Evolutionary conservation across 2,888 invertebrate genomes (phyloP), one percentile per base, ranked within the genome.

Genomic region (Thyatira batis): DNA sequence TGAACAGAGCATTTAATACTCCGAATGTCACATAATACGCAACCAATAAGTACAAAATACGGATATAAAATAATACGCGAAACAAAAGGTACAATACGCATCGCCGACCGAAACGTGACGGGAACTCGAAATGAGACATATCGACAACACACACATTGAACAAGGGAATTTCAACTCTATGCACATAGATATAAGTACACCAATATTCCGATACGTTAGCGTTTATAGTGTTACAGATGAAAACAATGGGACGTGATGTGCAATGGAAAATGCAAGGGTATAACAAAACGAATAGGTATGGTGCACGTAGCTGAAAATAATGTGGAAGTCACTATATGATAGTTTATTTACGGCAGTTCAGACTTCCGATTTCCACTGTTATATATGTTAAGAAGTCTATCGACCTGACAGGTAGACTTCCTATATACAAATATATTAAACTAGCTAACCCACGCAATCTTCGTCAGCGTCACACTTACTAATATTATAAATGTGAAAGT

Each of bases 51-150:
- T 78, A 84, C 84, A 81, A 83, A 82, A 82, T 78, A 76, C 73
- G 82, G 82, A 84, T 82, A 85, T n/a, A 87, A 84, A 85, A 87
- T 84, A 84, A 84, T 82, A 80, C 79, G 67, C 58, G 75, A 74
- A 77, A 82, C 84, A 83, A 81, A 82, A 79, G 74, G 68, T 69
- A n/a, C n/a, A n/a, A n/a, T n/a, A 74, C 78, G 82, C 82, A 81
- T 78, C 65, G 73, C 73, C 75, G 75, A 71, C 71, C 74, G 52
- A 67, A 58, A 90, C 90, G 90, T 90, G 90, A 89, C 69, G 56
- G 52, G 89, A 80, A 86, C 78, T 76, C 85, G 65, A 79, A 90
- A 82, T 74, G 71, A 63, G 62, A 70, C 68, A 82, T 80, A 78
- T 74, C 74, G 76, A 71, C 61, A 55, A 69, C 63, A 51, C 51